Evolutionary conservation across 2,113 vertebrate species (phyloP).

Genomic region (Tychaedon coryphoeus): DNA sequence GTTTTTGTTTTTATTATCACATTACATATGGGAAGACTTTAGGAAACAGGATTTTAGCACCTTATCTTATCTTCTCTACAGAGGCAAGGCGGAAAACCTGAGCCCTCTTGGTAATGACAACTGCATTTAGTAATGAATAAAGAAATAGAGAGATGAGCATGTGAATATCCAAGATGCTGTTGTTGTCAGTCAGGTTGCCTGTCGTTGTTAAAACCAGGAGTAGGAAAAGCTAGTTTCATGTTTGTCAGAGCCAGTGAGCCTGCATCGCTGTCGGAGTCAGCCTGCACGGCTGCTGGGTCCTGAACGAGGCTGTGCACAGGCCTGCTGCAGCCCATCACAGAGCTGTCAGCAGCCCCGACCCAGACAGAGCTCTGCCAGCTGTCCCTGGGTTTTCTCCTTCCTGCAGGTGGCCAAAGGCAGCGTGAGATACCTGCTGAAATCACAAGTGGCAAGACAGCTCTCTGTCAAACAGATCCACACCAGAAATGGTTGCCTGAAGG

Average conservation of each 20-base stretch:
- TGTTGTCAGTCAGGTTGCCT: neutral
- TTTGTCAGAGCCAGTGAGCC: neutral
- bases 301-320: fast-evolving
- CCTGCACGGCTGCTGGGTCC: neutral
- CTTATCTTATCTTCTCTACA: neutral
- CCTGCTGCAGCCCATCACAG: neutral
- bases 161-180: neutral
- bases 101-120: neutral
- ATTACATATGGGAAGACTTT: neutral
- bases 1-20: neutral
- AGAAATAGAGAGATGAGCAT: neutral
- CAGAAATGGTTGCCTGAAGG: neutral
- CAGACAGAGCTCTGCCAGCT: neutral
- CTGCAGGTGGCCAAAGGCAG: neutral
- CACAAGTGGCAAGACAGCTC: neutral
- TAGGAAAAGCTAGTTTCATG: neutral
- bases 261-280: fast-evolving
- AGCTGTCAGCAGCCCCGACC: fast-evolving
- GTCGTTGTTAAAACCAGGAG: neutral
- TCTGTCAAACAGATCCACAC: neutral
- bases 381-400: neutral
- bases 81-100: neutral
- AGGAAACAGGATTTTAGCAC: neutral
- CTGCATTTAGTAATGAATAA: neutral
- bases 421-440: neutral